These are phyloP conservation scores for Dicaeum eximium DNA, from an alignment of 2,113 vertebrate species.

Conservation along the genomic window DNA sequence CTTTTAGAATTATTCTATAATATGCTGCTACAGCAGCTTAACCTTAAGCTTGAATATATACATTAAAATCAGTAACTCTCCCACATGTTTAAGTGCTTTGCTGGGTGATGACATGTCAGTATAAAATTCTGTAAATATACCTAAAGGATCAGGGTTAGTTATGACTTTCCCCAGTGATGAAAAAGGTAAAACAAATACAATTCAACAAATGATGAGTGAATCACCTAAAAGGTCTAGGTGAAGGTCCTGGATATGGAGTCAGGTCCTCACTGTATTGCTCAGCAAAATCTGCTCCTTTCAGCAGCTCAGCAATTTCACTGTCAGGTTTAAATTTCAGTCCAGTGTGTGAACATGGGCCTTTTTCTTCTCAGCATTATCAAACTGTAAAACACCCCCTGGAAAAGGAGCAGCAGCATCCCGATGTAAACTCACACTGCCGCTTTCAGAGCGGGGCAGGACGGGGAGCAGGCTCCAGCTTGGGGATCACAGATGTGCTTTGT, in stretches of 20 bases:
- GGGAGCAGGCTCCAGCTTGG: not conserved
- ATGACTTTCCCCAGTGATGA: not conserved
- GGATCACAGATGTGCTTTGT: slow-evolving; percentile 70
- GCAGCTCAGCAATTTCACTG: not conserved
- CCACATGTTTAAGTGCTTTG: not conserved
- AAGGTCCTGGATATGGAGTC: not conserved
- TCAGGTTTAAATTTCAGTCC: not conserved
- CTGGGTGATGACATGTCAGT: not conserved
- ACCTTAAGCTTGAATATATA: not conserved
- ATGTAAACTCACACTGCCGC: not conserved
- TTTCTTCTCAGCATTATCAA: not conserved
- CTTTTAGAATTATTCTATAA: not conserved
- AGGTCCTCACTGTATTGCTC: not conserved
- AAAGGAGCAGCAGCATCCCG: not conserved
- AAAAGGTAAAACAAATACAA: not conserved
- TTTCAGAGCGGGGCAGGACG: not conserved
- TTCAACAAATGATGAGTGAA: not conserved
- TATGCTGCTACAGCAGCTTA: not conserved
- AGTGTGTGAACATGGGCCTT: not conserved
- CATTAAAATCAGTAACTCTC: not conserved
- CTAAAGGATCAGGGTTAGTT: not conserved
- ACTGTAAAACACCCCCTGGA: not conserved
- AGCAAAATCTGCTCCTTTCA: not conserved
- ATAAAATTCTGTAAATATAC: not conserved
- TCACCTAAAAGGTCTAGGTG: not conserved